phyloP scores from a whole-genome alignment of 1,140 invertebrate species.

The Scylla paramamosain region DNA sequence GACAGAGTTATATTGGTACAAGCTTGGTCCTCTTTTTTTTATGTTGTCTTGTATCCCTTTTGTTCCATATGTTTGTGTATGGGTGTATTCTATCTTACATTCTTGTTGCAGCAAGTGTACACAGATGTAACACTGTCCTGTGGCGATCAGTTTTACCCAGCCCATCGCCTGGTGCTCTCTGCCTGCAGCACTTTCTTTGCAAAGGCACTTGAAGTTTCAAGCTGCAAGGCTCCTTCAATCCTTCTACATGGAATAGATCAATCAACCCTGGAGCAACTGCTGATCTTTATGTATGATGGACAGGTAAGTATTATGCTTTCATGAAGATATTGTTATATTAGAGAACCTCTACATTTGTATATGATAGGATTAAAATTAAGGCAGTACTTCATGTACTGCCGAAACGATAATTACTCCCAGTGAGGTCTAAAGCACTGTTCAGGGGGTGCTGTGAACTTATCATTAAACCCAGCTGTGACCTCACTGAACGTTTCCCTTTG shows the following conservation, averaged over 20 bases:
- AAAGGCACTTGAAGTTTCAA: neutral
- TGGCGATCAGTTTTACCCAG: slow-evolving; percentile 66
- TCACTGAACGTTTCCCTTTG: too few species aligned
- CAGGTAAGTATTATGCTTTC: slow-evolving; percentile 34
- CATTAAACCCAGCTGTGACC: too few species aligned
- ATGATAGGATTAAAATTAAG: too few species aligned
- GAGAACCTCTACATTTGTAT: too few species aligned
- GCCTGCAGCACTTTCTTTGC: slow-evolving; percentile 60
- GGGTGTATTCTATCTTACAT: neutral
- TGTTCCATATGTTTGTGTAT: slow-evolving; percentile 38
- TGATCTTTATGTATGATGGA: slow-evolving; percentile 71
- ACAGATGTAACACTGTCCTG: slow-evolving; percentile 61
- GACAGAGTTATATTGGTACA: too few species aligned
- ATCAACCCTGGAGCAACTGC: slow-evolving; percentile 45
- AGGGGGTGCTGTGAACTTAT: too few species aligned
- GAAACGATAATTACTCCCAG: too few species aligned
- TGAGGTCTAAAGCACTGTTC: too few species aligned
- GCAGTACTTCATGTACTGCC: too few species aligned
- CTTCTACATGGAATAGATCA: slow-evolving; percentile 63
- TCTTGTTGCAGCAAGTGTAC: slow-evolving; percentile 50
- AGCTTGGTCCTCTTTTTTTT: neutral
- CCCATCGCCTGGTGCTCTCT: slow-evolving; percentile 57
- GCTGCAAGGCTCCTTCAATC: slow-evolving; percentile 36
- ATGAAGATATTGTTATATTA: too few species aligned
- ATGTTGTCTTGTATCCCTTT: neutral